A percentile compares a stretch with the other conserved stretches of the same genome.
Evolutionary conservation across 2,888 invertebrate genomes (phyloP).

Genomic region (Autographa pulchrina): DNA sequence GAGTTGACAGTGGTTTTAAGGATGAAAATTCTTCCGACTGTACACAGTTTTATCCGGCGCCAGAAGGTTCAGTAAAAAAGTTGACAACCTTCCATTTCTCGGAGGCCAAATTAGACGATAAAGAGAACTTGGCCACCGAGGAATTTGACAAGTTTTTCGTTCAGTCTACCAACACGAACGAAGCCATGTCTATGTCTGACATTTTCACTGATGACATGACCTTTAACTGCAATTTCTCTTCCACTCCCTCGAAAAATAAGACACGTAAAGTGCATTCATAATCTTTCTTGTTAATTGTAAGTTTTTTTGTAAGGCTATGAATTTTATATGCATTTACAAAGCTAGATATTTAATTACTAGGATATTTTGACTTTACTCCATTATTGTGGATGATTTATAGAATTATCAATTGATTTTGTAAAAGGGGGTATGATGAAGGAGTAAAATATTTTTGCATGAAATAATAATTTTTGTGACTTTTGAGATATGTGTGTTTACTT

Average conservation of each 20-base stretch:
- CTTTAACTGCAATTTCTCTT: conserved; percentile 85
- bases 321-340: conserved; percentile 79
- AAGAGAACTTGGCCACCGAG: conserved; percentile 76
- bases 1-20: conserved; percentile 86
- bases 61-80: conserved; percentile 69
- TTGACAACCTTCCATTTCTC: conserved; percentile 70
- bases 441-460: conserved; percentile 73
- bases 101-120: conserved; percentile 74
- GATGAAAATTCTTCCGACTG: conserved; percentile 83
- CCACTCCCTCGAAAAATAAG: conserved; percentile 86
- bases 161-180: conserved; percentile 73
- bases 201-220: conserved; percentile 84
- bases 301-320: conserved; percentile 64
- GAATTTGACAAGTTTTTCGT: conserved; percentile 75
- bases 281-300: conserved; percentile 41
- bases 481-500: conserved; percentile 72
- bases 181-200: conserved; percentile 84
- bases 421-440: conserved; percentile 53
- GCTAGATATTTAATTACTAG: conserved; percentile 64
- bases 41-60: conserved; percentile 75
- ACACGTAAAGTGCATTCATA: conserved; percentile 75
- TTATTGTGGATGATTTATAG: conserved; percentile 77
- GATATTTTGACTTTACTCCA: conserved; percentile 71
- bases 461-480: conserved; percentile 70
- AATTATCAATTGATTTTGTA: conserved; percentile 66